Base-by-base conservation (phyloP, 2,888 invertebrate species). In the Dinocampus coccinellae region DNA sequence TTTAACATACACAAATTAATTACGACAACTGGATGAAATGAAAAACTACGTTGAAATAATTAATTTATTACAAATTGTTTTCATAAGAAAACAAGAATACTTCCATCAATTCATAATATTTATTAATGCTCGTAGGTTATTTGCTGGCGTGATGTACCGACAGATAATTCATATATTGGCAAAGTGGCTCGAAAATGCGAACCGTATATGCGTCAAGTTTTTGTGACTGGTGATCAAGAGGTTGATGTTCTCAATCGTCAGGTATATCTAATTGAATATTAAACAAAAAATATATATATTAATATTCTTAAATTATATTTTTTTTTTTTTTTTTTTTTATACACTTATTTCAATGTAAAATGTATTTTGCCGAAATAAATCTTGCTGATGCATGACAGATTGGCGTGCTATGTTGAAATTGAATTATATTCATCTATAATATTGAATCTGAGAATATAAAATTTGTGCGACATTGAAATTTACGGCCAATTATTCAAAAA, bases 141-240 rank as follows among this genome's bases (percentile, higher is more conserved):
- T 74, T 94, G 95, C 84, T 99, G 99, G 99, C 93, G 99, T 78
- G 95, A 95, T 42, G 96, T 99, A 69, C 97, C 97, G 33, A 95
- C 95, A 64, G 93, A 97, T 88, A 93, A 92, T 85, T 89, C 92
- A 69, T 92, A 92, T 77, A 96, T 99, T 83, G 99, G 96, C 79
- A 91, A 93, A 79, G 97, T 98, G 83, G 99, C 99, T 70, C 92
- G 93, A 83, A 95, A 95, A 88, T 95, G 95, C 82, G 99, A 99
- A 90, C 99, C 99, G 47, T 92, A 94, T 85, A 98, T 99, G 91
- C 92, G 97, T 81, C 99, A 99, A 91, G 98, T 98, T 79, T 95
- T 95, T 87, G 91, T 95, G 73, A 92, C 92, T 72, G 93, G 93
- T 72, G 91, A 92, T 83, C 89, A 89, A 80, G 89, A 90, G 76